phyloP scores from a whole-genome alignment of 2,113 vertebrate species.

The Empidonax alnorum region DNA sequence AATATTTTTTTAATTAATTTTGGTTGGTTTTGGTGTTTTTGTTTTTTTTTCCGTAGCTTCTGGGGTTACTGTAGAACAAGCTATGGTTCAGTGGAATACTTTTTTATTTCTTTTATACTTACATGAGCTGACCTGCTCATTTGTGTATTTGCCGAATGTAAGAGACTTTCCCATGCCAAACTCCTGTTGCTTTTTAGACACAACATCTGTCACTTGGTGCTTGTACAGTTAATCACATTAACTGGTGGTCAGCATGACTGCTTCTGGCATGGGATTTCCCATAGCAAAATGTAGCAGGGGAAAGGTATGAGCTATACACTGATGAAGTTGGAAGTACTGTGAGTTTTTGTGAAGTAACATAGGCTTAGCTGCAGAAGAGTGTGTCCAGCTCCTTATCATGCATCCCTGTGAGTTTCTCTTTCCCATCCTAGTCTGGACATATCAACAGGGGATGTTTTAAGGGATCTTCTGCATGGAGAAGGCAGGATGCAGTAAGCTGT shows the following conservation, averaged over 20 bases:
- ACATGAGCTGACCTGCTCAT: not conserved
- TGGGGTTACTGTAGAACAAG: not conserved
- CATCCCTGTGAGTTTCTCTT: not conserved
- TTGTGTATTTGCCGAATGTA: not conserved
- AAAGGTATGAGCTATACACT: not conserved
- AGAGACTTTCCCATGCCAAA: not conserved
- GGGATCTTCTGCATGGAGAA: not conserved
- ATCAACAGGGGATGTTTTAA: not conserved
- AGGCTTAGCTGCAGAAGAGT: not conserved
- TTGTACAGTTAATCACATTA: constrained; percentile 4
- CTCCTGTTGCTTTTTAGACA: constrained; percentile 15
- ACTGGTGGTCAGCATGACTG: not conserved
- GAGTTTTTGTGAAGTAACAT: not conserved
- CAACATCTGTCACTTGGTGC: constrained; percentile 1
- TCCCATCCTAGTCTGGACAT: not conserved
- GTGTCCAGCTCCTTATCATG: not conserved
- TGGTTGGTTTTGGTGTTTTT: not conserved
- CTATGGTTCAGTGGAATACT: not conserved
- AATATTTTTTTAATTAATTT: not conserved
- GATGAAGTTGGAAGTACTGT: not conserved
- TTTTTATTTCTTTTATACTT: not conserved
- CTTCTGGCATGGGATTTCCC: not conserved
- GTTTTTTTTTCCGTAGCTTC: constrained; percentile 13
- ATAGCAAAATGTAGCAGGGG: not conserved
- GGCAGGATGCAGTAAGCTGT: not conserved